Evolutionary conservation across 2,888 invertebrate genomes (phyloP), one percentile per base, ranked within the genome.

Genomic region (Tiphia femorata): DNA sequence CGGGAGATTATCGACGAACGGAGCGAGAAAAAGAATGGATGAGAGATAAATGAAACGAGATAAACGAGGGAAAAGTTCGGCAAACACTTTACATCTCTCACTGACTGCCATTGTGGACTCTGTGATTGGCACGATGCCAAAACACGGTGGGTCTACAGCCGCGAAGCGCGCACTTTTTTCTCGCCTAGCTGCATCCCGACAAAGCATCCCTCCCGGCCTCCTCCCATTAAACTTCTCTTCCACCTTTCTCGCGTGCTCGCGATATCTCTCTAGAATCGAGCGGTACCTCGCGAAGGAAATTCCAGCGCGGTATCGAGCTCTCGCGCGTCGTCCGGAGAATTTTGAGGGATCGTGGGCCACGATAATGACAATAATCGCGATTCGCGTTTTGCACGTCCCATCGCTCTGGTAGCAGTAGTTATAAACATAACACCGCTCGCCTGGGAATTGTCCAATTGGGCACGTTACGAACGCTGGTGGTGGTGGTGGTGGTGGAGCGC

Each of bases 51-150:
- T 23, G 46, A 43, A 51, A 48, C 41, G 16, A 38, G 23, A 23
- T 7, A 58, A 16, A 29, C 3, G 37, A 37, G 25, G 40, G 43
- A 58, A 62, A 49, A 46, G 62, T 42, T 64, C 51, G 50, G 51
- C 59, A 64, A 63, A 64, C 57, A 59, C 59, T 64, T 55, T 41
- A n/a, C n/a, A n/a, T n/a, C n/a, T n/a, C n/a, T n/a, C n/a, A n/a
- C n/a, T n/a, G n/a, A n/a, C n/a, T n/a, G 46, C 59, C 43, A 44
- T 17, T n/a, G n/a, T n/a, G n/a, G n/a, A n/a, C 50, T 55, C 44
- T 21, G 43, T 44, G 63, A 63, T 43, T 64, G 64, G 64, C 59
- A 30, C 2, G 4, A 5, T 6, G 53, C 64, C 64, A 64, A 54
- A 63, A 57, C 43, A 57, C 42, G 17, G 25, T 14, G 23, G 41